Evolutionary conservation across 2,113 vertebrate species (phyloP).

Genomic region (Chrysochloris asiatica): DNA sequence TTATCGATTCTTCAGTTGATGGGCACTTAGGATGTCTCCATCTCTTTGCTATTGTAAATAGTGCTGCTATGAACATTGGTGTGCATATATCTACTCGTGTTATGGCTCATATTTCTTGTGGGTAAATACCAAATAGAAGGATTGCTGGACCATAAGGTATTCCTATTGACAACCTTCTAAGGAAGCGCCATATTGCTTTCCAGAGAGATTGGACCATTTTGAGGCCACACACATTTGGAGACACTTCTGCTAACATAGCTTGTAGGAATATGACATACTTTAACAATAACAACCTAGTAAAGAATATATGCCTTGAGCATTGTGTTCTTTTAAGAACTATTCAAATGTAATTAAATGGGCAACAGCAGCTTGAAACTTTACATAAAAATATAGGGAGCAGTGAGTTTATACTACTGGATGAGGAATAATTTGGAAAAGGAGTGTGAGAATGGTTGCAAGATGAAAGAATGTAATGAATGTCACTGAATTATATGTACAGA

Average conservation of each 20-base stretch:
- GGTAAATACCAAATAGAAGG: too few relatives aligned
- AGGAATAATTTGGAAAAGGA: background rate
- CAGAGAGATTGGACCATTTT: too few relatives aligned
- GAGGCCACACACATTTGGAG: too few relatives aligned
- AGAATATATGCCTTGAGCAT: background rate
- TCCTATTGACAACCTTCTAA: too few relatives aligned
- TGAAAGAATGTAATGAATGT: background rate
- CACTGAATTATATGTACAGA: background rate
- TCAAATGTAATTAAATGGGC: background rate
- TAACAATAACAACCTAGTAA: background rate
- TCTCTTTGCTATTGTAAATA: too few relatives aligned
- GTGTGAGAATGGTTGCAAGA: background rate
- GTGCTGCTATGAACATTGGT: too few relatives aligned
- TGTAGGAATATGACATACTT: conserved; percentile 57
- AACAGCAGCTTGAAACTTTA: background rate
- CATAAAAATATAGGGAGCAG: background rate
- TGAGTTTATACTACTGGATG: background rate
- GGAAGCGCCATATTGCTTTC: too few relatives aligned
- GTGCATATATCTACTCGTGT: too few relatives aligned
- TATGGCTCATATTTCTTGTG: too few relatives aligned
- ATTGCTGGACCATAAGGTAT: too few relatives aligned
- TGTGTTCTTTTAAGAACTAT: background rate
- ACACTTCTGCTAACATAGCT: conserved; percentile 25
- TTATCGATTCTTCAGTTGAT: too few relatives aligned
- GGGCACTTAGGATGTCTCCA: too few relatives aligned